These are phyloP conservation scores for Rhipidura dahli DNA, from an alignment of 2,113 vertebrate species.

Conservation along the genomic window DNA sequence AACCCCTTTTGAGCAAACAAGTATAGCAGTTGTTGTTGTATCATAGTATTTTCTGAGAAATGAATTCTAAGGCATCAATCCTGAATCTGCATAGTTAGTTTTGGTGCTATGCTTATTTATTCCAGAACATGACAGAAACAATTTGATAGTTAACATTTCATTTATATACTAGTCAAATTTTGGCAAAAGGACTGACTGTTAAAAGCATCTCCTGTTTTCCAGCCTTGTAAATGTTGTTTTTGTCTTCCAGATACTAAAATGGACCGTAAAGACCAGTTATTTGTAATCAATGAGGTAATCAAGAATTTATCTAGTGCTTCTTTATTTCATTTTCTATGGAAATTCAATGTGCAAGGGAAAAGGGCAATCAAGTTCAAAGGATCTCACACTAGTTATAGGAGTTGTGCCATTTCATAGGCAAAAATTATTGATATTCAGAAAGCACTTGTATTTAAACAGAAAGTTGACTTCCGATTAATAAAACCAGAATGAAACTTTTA, in stretches of 20 bases:
- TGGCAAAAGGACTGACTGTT: not conserved
- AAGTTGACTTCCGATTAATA: not conserved
- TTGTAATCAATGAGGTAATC: conserved; percentile 93
- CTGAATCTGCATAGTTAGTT: not conserved
- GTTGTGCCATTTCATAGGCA: not conserved
- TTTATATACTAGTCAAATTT: not conserved
- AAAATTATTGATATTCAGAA: not conserved
- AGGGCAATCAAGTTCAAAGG: not conserved
- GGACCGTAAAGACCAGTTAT: conserved; percentile 97
- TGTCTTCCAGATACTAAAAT: conserved; percentile 91
- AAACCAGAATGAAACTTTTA: not conserved
- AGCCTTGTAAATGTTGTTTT: not conserved
- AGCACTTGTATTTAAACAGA: not conserved
- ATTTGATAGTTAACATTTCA: not conserved
- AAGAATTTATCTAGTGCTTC: not conserved
- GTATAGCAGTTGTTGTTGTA: accelerated
- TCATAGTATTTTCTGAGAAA: not conserved
- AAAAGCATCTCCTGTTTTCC: not conserved
- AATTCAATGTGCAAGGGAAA: not conserved
- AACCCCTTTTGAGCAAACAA: not conserved
- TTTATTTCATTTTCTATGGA: not conserved
- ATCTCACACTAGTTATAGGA: not conserved
- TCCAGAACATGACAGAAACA: not conserved
- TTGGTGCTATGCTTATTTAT: not conserved
- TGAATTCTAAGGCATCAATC: accelerated